Evolutionary conservation across 1,140 invertebrate species (phyloP), one percentile per base, ranked within the genome.

Genomic region (Euwallacea similis): DNA sequence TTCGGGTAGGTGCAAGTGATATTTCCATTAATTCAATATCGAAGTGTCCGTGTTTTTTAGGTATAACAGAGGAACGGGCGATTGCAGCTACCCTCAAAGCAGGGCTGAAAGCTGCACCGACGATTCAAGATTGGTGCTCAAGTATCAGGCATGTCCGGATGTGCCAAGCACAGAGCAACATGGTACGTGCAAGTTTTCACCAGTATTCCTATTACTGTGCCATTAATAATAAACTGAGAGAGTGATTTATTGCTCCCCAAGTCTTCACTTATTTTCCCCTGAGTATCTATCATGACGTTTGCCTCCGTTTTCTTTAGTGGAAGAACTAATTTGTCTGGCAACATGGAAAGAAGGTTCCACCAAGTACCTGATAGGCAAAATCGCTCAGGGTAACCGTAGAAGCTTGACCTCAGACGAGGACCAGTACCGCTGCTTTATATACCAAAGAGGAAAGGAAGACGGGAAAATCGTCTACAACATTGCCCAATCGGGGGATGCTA

Each of bases 131-230:
- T 82, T 94, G 11, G 84, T 94, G 46, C 84, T 95, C 50, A 88
- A 91, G 74, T 95, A 93, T 79, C 91, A 94, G 79, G 93, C 93
- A 0, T 95, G 93, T 81, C 88, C 91, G n/a, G 92, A 94, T 79
- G 88, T 94, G 1, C 82, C 85, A 50, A 88, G 88, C 8, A 90
- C 91, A 0, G 88, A 90, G 78, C 89, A 87, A 75, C 86, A 87
- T 58, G 87, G 88, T 89, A 82, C 81, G 81, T 71, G 21, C 21
- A 4, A 58, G 55, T 2, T 58, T 58, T 33, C 21, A 33, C 21
- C 4, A 4, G 21, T 50, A 50, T 50, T 50, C 6, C 13, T 6
- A 10, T 50, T 50, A 50, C 21, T 33, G 1, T 2, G 1, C 4
- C 21, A 33, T 33, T 4, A 33, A 33, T 4, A 2, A 13, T 11